phyloP scores from a whole-genome alignment of 2,113 vertebrate species.

The Etheostoma spectabile region DNA sequence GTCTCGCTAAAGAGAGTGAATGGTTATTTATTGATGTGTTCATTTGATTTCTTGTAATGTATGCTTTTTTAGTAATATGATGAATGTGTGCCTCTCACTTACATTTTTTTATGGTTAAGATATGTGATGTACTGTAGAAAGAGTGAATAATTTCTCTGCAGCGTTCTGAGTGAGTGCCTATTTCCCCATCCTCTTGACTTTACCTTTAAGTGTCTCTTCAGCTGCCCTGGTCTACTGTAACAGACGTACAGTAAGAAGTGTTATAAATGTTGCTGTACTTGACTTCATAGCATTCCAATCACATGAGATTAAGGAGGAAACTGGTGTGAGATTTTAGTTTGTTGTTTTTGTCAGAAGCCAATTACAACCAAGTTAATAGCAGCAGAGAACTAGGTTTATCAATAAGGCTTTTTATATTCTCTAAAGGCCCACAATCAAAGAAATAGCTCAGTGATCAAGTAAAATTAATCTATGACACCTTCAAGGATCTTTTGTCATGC shows the following conservation, averaged over 20 bases:
- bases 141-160: slow-evolving; percentile 31
- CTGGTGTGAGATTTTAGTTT: slow-evolving; percentile 6
- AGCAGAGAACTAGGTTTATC: slow-evolving; percentile 12
- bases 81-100: slow-evolving; percentile 47
- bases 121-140: not conserved
- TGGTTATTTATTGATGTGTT: slow-evolving; percentile 51
- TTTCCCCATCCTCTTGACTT: slow-evolving; percentile 27
- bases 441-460: not conserved
- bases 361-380: not conserved
- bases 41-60: slow-evolving; percentile 30
- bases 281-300: slow-evolving; percentile 81
- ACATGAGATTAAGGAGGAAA: slow-evolving; percentile 30
- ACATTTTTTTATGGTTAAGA: slow-evolving; percentile 12
- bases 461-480: not conserved
- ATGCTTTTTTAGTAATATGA: slow-evolving; percentile 31
- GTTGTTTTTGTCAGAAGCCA: slow-evolving; percentile 9
- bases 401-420: not conserved
- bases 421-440: slow-evolving; percentile 10
- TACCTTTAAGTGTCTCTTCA: slow-evolving; percentile 56
- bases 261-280: slow-evolving; percentile 52
- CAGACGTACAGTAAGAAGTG: slow-evolving; percentile 5
- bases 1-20: slow-evolving; percentile 55
- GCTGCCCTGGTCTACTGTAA: slow-evolving; percentile 7
- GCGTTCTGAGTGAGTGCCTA: slow-evolving; percentile 51
- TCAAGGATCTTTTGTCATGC: not conserved